Conservation (phyloP, 37 sponge, comb jelly and placozoan genomes). For the Halichondria panicea region DNA sequence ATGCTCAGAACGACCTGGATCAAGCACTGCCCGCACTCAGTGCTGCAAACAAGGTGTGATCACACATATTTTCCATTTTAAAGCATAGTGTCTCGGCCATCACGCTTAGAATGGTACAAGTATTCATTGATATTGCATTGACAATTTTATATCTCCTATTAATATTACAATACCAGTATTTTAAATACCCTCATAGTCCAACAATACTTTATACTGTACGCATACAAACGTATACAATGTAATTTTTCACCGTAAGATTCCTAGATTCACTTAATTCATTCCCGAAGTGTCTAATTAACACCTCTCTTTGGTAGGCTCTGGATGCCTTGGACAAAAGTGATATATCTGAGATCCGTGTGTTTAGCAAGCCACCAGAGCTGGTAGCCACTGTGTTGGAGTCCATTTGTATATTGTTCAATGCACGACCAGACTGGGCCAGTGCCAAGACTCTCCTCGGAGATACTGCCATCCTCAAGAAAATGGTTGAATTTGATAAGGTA, state of each 20-base stretch:
- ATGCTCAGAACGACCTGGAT: constrained; percentile 97
- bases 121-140: no score
- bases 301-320: constrained; percentile 63
- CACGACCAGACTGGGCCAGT: constrained; percentile 92
- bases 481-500: constrained; percentile 96
- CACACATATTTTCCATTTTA: background rate
- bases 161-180: no score
- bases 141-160: no score
- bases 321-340: constrained; percentile 97
- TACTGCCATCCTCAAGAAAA: constrained; percentile 79
- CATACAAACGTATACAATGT: no score
- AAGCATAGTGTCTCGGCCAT: background rate
- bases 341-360: constrained; percentile 95
- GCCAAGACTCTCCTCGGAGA: constrained; percentile 91
- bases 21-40: constrained; percentile 95
- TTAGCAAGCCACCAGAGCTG: constrained; percentile 94
- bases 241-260: no score
- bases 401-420: constrained; percentile 87
- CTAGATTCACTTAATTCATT: no score
- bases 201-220: no score
- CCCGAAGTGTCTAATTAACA: no score
- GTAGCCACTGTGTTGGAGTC: constrained; percentile 97
- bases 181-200: no score
- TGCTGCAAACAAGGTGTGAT: constrained; percentile 87
- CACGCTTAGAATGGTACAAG: no score